Percentiles rank a stretch among this genome's conserved stretches.
Evolutionary conservation across 2,888 invertebrate genomes (phyloP).

Genomic region (Zhuqinia jingwanae): DNA sequence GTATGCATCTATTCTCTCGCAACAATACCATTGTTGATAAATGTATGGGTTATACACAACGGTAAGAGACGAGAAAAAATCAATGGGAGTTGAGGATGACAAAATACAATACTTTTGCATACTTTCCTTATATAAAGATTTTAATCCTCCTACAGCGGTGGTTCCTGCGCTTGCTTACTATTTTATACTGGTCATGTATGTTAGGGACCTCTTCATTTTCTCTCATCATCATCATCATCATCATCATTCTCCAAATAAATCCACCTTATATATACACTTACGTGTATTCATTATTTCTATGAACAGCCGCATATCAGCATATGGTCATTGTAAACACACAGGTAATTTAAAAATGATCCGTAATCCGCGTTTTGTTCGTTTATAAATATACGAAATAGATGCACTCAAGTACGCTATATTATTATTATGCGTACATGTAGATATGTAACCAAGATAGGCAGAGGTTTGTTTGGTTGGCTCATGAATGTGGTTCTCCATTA

Average conservation of each 20-base stretch:
- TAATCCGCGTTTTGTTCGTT: neutral
- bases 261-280: neutral
- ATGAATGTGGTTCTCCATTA: neutral
- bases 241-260: neutral
- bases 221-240: too few species aligned
- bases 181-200: neutral
- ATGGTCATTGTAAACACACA: neutral
- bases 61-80: neutral
- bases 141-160: neutral
- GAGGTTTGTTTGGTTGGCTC: neutral
- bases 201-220: neutral
- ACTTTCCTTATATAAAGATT: neutral
- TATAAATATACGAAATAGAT: neutral
- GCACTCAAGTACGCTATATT: neutral
- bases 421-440: neutral
- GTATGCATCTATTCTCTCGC: neutral
- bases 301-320: neutral
- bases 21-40: constrained; percentile 18
- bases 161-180: neutral
- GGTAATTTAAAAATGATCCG: neutral
- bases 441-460: too few species aligned
- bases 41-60: neutral
- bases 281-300: neutral
- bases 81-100: constrained; percentile 4
- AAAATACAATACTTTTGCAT: neutral